Percentiles rank a stretch among this genome's conserved stretches.
Evolutionary conservation across 1,140 invertebrate species (phyloP).

Genomic region (Drosophila micromelanica): DNA sequence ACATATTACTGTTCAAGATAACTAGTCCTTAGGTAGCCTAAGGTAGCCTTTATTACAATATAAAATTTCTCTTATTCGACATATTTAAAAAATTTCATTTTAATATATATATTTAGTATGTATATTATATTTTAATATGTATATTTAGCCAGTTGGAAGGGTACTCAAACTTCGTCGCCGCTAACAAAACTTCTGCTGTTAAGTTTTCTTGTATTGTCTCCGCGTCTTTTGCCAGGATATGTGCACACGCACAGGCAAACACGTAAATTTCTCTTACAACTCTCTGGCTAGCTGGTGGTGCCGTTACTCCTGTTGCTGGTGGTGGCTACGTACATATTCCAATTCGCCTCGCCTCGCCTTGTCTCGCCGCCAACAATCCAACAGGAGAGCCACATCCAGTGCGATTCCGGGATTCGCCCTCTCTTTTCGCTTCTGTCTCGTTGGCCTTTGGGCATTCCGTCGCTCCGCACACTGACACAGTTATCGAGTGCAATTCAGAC

Average conservation of each 20-base stretch:
- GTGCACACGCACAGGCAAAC: background rate
- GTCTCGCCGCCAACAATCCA: slow-evolving; percentile 31
- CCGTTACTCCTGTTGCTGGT: slow-evolving; percentile 26
- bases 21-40: no score
- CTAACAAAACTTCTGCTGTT: background rate
- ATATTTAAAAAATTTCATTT: no score
- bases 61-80: background rate
- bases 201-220: slow-evolving; percentile 50
- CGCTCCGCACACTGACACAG: slow-evolving; percentile 76
- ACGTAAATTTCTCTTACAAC: background rate
- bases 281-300: slow-evolving; percentile 5
- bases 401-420: slow-evolving; percentile 2
- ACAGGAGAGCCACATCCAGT: slow-evolving; percentile 41
- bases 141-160: background rate
- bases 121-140: background rate
- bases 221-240: slow-evolving; percentile 54
- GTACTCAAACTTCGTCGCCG: background rate
- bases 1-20: background rate
- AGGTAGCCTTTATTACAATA: no score
- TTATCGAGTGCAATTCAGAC: slow-evolving; percentile 83
- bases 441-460: slow-evolving; percentile 57
- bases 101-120: background rate
- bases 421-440: background rate
- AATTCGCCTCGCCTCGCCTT: slow-evolving; percentile 10
- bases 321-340: slow-evolving; percentile 18